Evolutionary conservation across 2,888 invertebrate species (phyloP), one percentile per base, ranked within the genome.

Genomic region (Erannis defoliaria): DNA sequence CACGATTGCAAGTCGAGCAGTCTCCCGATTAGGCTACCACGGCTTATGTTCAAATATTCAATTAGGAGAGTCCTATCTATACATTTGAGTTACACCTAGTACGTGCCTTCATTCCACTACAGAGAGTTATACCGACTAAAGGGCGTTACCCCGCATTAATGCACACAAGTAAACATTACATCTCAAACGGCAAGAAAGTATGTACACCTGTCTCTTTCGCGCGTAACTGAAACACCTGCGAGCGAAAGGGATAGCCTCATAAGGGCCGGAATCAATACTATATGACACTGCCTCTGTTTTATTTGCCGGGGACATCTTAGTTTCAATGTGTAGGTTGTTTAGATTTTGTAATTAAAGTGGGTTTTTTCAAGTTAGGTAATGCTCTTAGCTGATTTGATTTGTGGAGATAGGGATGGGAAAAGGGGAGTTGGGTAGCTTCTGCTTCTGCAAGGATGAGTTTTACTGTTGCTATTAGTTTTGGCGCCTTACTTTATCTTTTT

Each of bases 181-280:
- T 70, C 71, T 62, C 62, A 62, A 62, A 61, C 55, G 55, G 67
- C 64, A 73, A 68, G 68, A 66, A 66, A 65, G 62, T 67, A 53
- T 50, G 33, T 40, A 38, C 58, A 64, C 68, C 67, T 68, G 64
- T 64, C 64, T 26, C 64, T 18, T 33, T 64, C 59, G n/a, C 56
- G 14, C 64, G 55, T 21, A 18, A 26, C 35, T 21, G 18, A 33
- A 33, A 74, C 78, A 78, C 81, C 79, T 73, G 72, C 53, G 82
- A 55, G 71, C 40, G 86, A 89, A 67, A 66, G 80, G 75, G 85
- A 86, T 68, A 49, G 71, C 42, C 62, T 72, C 70, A 67, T 70
- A 81, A 84, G 78, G 84, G 81, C 82, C 80, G 81, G 87, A 91
- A 90, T 91, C 91, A 88, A 91, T 91, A 90, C 86, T 81, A 84